phyloP scores from a whole-genome alignment of 2,113 vertebrate genomes.

The Melanerpes formicivorus region DNA sequence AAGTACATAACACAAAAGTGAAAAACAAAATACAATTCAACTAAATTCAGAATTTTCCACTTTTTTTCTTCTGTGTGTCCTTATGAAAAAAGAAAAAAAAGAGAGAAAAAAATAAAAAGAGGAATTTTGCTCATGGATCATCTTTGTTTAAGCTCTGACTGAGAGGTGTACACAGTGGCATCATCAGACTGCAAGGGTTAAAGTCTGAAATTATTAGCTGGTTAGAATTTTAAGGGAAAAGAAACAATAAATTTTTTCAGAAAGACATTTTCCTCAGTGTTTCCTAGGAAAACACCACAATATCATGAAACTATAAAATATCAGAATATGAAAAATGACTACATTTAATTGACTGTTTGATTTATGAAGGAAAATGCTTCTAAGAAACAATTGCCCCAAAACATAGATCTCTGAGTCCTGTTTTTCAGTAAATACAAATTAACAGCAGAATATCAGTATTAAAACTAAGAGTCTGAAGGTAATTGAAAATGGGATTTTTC shows the following conservation, averaged over 20 bases:
- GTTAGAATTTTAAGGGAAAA: not conserved
- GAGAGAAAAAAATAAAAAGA: not conserved
- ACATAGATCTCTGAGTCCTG: not conserved
- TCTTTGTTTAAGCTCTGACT: not conserved
- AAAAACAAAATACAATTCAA: not conserved
- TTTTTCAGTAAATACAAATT: conserved; percentile 19
- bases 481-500: not conserved
- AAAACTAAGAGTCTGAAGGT: not conserved
- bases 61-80: not conserved
- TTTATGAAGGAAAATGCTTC: conserved; percentile 3
- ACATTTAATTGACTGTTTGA: not conserved
- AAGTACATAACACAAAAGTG: not conserved
- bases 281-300: not conserved
- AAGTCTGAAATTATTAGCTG: not conserved
- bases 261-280: not conserved
- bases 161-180: not conserved
- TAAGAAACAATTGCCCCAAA: not conserved
- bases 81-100: too few species aligned
- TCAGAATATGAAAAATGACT: not conserved
- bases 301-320: not conserved
- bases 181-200: not conserved
- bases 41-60: not conserved
- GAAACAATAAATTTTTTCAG: not conserved
- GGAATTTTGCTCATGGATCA: not conserved
- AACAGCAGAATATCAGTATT: not conserved